Evolutionary conservation across 2,888 invertebrate species (phyloP), one percentile per base, ranked within the genome.

Genomic region (Tiphia femorata): DNA sequence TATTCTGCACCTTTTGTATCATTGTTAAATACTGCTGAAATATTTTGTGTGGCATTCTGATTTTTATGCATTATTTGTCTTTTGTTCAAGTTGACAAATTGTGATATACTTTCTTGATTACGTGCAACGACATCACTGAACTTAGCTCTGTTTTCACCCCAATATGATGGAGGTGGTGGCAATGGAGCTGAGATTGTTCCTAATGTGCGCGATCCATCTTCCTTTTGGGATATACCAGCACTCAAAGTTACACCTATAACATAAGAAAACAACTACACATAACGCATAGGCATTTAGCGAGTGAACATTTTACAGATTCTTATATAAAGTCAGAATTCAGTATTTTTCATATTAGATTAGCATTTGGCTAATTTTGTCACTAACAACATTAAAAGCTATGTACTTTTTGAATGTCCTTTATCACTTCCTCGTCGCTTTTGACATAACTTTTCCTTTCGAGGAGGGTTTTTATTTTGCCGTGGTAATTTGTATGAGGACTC

Each of bases 71-170:
- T 30, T 1, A 33, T 33, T 14, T 33, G 33, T 5, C 14, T 33
- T n/a, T 67, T 70, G 35, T 53, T 70, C 25, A 62, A 54, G 23
- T 47, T 58, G 17, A 67, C 52, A 7, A 64, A 70, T 3, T 62
- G 46, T 0, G 67, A 55, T 2, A 66, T 54, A 16, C 49, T 70
- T 6, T 83, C 82, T 43, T 87, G 87, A 67, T 78, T 87, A 8
- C 88, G 79, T 0, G 88, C 87, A 1, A 88, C 88, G 1, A 88
- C 88, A 63, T 88, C 88, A 61, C 88, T 88, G 70, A 88, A 88
- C 30, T 85, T 86, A 0, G 88, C 87, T 44, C 86, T 78, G 61
- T 86, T 87, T 72, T 88, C 87, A 29, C 86, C 85, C 87, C 87
- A 87, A 42, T 77, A 84, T 20, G 74, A 82, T 50, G 74, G 79